Evolutionary conservation across 2,797 vertebrate genomes (phyloP).

Genomic region (Oryzias sinensis): DNA sequence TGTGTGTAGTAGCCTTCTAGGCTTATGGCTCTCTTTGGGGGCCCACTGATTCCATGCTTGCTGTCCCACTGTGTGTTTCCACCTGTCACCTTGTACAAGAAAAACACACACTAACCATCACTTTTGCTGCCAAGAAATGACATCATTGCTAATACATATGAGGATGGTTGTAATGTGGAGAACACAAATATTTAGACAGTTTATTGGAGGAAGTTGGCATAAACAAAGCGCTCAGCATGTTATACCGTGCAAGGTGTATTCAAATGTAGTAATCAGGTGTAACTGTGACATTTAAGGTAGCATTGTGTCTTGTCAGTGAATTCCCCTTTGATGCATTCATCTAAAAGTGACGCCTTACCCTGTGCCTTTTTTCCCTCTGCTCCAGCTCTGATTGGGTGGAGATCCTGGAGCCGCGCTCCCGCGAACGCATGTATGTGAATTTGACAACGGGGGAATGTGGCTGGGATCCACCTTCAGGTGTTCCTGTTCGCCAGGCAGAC

Average conservation of each 20-base stretch:
- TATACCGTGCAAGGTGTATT: conserved; percentile 56
- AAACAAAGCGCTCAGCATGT: conserved; percentile 40
- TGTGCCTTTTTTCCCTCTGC: conserved; percentile 15
- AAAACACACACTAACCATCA: conserved; percentile 25
- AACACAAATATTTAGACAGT: conserved; percentile 38
- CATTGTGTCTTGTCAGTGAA: conserved; percentile 10
- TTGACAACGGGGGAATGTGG: conserved; percentile 86
- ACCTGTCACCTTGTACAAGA: conserved; percentile 63
- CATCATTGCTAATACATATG: conserved; percentile 43
- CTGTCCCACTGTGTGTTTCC: conserved; percentile 56
- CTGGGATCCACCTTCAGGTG: conserved; percentile 84
- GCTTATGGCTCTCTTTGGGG: conserved; percentile 49
- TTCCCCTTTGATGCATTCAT: conserved; percentile 19
- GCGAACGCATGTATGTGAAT: conserved; percentile 90
- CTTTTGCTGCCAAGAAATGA: conserved; percentile 42
- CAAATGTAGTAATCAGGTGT: conserved; percentile 24
- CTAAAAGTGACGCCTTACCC: conserved; percentile 5
- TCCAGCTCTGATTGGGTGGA: conserved; percentile 91
- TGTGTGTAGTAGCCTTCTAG: conserved; percentile 37
- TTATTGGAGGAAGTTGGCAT: conserved; percentile 54
- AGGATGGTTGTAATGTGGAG: conserved; percentile 57
- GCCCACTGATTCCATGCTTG: conserved; percentile 53
- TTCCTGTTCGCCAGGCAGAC: conserved; percentile 83
- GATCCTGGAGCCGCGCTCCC: conserved; percentile 89
- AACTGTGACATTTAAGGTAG: conserved; percentile 31